Evolutionary conservation across 2,888 invertebrate genomes (phyloP), one percentile per base, ranked within the genome.

Genomic region (Ichneumon xanthorius): DNA sequence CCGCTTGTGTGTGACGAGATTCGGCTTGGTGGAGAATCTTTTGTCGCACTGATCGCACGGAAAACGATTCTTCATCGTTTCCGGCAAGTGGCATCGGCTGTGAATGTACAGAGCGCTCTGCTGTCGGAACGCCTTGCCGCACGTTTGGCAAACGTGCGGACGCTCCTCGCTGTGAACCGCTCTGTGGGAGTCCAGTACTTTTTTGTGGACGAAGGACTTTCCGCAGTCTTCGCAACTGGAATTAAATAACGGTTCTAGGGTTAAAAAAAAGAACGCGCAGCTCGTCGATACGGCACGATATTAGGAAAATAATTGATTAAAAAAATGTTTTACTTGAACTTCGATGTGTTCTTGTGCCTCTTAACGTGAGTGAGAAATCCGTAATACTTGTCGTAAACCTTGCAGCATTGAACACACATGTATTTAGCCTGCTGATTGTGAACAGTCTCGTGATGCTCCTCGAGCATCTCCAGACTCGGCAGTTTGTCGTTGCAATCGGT

Each of bases 401-500:
- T 95, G 65, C 96, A 95, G 90, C 97, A 97, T 89, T 96, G 96
- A 26, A 96, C 95, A 90, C 97, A 97, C 89, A 95, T 95, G 89
- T 96, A 96, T 6, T 96, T 95, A 0, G 95, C 94, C 85, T 95
- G 95, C 88, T 96, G 96, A 65, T 95, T 95, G 88, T 97, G 97
- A 0, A 95, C 95, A 7, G 94, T 93, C 86, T 95, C 95, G 68
- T 95, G 95, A 90, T 97, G 97, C 1, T 95, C 95, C 78, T 96
- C 93, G 50, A 97, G 92, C 84, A 95, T 94, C 53, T 94, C 94
- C 83, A 94, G 93, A 80, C 93, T 93, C 70, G 95, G 93, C 65
- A 94, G 90, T 90, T 94, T 94, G 61, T 94, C 93, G 83, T 95
- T 94, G 89, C 95, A 95, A 82, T 95, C 95, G 37, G 94, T 94